Conservation (phyloP, 2,888 invertebrate genomes). For the Meganola albula region DNA sequence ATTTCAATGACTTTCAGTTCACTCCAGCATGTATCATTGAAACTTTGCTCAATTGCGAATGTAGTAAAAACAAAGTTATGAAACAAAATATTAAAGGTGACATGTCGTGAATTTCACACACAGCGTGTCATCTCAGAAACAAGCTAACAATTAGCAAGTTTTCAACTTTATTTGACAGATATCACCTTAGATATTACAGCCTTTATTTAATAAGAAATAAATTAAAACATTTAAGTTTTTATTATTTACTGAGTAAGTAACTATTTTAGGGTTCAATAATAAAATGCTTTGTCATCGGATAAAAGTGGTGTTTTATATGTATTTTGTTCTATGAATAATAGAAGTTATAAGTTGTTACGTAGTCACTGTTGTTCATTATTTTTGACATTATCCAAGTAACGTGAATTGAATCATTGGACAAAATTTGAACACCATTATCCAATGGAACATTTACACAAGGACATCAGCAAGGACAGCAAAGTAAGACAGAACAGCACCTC, state of each 20-base stretch:
- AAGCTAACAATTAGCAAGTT: conserved; percentile 41
- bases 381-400: no score
- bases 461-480: no score
- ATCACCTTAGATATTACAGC: conserved; percentile 37
- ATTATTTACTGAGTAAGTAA: conserved; percentile 43
- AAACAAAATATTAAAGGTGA: conserved; percentile 23
- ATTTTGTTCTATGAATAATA: no score
- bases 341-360: no score
- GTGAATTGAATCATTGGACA: no score
- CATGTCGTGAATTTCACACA: conserved; percentile 32
- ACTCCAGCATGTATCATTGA: no score
- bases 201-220: conserved; percentile 42
- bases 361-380: no score
- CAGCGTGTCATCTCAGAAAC: conserved; percentile 43
- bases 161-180: conserved; percentile 45
- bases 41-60: conserved; percentile 7
- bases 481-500: no score
- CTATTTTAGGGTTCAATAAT: conserved; percentile 24
- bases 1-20: no score
- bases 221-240: conserved; percentile 43
- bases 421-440: no score
- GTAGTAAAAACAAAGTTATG: conserved; percentile 8
- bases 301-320: no score
- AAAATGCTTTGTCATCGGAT: background rate
- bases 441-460: no score